Evolutionary conservation across 2,113 vertebrate genomes (phyloP), one percentile per base, ranked within the genome.

Genomic region (Pagrus major): DNA sequence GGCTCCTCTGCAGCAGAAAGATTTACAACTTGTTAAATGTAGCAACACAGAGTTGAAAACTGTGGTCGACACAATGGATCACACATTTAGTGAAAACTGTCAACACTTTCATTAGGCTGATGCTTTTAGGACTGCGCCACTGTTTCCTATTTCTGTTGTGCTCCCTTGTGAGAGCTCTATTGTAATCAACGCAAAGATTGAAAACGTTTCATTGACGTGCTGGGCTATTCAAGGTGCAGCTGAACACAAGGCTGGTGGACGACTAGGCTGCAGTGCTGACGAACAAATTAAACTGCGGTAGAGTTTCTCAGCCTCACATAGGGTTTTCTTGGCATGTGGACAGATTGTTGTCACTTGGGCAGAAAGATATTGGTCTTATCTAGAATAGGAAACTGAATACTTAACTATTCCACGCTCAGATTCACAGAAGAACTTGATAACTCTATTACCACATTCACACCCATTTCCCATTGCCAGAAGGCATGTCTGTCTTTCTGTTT

Each of bases 11-110:
- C 21, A 60, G 63, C 39, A 33, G 21, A 33, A 31, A 72, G 80
- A 87, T 86, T 80, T 86, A 88, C 75, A 80, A 27, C 69, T 37
- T 58, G 47, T 80, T 56, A 55, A 76, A 78, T 46, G 60, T 8
- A 67, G 59, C 20, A 49, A 73, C 59, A 65, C 65, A 6, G 33
- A 51, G 41, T 66, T 83, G 61, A 66, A 56, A 83, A 51, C 33
- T 76, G 82, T 66, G 70, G 76, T 80, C 44, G 9, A 60, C 41
- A 69, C 84, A 81, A 71, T 31, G 47, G 41, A 33, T 14, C 37
- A 73, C 68, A 56, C 56, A 71, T 78, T 72, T 76, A 42, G 58
- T 21, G 35, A 69, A 37, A 37, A 59, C 72, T 80, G 75, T 86
- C 75, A 73, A 55, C 54, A 5, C 70, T 74, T 83, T 70, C 18